Evolutionary conservation across 53 echinoderm and acorn worm genomes (phyloP).

Genomic region (Temnopleurus reevesii): DNA sequence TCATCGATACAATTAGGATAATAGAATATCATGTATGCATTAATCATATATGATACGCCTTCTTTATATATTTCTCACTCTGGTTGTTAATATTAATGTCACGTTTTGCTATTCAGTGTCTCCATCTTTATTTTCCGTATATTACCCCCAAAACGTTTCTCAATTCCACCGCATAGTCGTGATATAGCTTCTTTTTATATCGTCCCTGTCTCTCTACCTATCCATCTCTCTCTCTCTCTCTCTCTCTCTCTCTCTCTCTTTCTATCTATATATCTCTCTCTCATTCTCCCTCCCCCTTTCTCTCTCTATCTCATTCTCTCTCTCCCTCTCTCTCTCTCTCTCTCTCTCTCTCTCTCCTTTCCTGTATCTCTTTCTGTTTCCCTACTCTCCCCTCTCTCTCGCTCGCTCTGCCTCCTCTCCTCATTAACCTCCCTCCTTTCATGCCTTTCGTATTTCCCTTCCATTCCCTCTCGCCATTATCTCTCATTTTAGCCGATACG

Average conservation of each 20-base stretch:
- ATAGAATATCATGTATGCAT: too few relatives aligned
- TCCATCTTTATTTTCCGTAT: not conserved
- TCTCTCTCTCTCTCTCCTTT: not conserved
- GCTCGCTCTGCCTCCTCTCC: not conserved
- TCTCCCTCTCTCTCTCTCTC: not conserved
- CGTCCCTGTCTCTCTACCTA: not conserved
- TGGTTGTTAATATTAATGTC: not conserved
- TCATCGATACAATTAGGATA: too few relatives aligned
- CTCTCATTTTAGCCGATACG: too few relatives aligned
- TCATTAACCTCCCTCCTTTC: too few relatives aligned
- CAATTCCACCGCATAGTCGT: not conserved
- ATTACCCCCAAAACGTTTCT: not conserved
- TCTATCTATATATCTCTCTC: not conserved
- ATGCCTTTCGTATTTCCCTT: too few relatives aligned
- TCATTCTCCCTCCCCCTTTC: not conserved
- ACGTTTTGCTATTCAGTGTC: not conserved
- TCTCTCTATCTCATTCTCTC: too few relatives aligned
- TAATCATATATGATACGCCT: too few relatives aligned
- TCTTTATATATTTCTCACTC: not conserved
- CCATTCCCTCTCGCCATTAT: too few relatives aligned
- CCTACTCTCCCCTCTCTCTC: not conserved
- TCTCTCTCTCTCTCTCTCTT: slow-evolving; percentile 5
- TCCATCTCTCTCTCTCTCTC: not conserved
- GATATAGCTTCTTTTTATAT: not conserved
- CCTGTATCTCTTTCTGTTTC: not conserved